These are phyloP conservation scores for Antechinus flavipes DNA, from an alignment of 2,113 vertebrate genomes.

Conservation along the genomic window DNA sequence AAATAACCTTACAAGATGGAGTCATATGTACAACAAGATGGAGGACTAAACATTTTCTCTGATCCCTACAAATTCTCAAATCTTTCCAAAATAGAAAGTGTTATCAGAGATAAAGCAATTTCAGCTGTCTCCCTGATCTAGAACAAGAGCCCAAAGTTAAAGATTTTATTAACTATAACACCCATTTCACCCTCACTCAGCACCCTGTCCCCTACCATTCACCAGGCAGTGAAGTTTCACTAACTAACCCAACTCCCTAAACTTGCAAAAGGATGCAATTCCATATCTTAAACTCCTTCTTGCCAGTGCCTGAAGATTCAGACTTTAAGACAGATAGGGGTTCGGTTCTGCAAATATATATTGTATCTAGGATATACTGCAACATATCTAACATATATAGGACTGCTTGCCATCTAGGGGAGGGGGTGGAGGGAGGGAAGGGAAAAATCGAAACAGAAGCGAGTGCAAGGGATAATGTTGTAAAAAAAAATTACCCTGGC, in stretches of 20 bases:
- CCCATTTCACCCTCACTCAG: neutral
- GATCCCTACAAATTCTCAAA: neutral
- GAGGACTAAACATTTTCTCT: neutral
- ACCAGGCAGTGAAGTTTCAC: neutral
- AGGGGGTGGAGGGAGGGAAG: no score
- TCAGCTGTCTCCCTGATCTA: neutral
- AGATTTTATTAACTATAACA: neutral
- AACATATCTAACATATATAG: no score
- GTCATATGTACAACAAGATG: neutral
- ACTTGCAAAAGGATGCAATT: neutral
- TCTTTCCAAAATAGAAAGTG: neutral
- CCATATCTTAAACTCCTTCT: neutral
- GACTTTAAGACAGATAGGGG: neutral
- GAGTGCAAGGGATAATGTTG: no score
- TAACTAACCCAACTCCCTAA: neutral
- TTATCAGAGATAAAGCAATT: neutral
- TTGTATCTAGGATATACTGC: no score
- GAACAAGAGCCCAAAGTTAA: neutral
- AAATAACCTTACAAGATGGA: neutral
- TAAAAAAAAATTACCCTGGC: no score
- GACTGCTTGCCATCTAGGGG: no score
- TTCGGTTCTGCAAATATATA: no score
- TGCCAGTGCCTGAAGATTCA: neutral
- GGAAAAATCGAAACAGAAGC: no score
- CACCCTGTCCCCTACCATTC: neutral